Evolutionary conservation across 1,140 invertebrate genomes (phyloP), one percentile per base, ranked within the genome.

Genomic region (Camponotus pennsylvanicus): DNA sequence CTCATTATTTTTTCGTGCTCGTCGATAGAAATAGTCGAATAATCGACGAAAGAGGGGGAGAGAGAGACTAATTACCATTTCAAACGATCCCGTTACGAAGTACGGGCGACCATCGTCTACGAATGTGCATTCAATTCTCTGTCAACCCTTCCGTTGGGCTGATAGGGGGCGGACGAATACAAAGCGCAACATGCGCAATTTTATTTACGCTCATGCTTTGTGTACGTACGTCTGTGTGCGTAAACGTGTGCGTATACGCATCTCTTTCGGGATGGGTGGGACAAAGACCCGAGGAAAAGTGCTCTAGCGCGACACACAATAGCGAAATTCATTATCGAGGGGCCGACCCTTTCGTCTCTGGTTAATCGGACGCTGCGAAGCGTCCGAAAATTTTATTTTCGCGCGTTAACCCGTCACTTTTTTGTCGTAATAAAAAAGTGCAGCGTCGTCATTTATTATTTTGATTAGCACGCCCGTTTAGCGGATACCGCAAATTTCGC

Each of bases 101-200:
- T 75, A 40, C 52, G 52, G 11, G 1, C 78, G 66, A 32, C n/a
- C 55, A 83, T 73, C 34, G 42, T 42, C 79, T 83, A 83, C 79
- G 40, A 83, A 83, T 71, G 79, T 73, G 40, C 55, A 83, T 83
- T 83, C 57, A 63, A 45, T 64, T 63, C 69, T 63, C 52, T 75
- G 13, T 83, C 79, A 83, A 83, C 79, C 79, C 79, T 83, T 83
- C n/a, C 69, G 55, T 49, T 18, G 55, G 67, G 27, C 13, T 82
- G 27, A 59, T 49, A 57, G 57, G 13, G 45, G 64, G 77, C 42
- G 77, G 75, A n/a, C 49, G 78, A 73, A 21, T n/a, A 83, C 69
- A 83, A 83, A 83, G 79, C 79, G 79, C 69, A 73, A 82, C 78
- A 82, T 61, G 78, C 37, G 66, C 79, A 61, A 83, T 83, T 83